A percentile compares a stretch with the other conserved stretches of the same genome.
These are phyloP conservation scores for Ceratosolen fusciceps DNA, from an alignment of 1,140 invertebrate genomes.

Conservation along the genomic window DNA sequence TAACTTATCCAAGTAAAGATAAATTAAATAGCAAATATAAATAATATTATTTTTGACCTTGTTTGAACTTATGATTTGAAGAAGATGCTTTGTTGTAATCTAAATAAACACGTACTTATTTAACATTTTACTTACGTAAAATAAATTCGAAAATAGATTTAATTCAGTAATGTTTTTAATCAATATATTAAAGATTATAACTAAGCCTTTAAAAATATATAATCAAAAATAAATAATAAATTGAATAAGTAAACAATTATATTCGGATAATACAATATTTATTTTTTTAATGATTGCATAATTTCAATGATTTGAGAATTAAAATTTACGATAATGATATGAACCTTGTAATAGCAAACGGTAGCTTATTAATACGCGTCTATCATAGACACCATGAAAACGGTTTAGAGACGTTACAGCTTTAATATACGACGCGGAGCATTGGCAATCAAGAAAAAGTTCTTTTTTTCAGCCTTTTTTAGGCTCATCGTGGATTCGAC, in stretches of 20 bases:
- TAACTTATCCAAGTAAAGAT: not conserved
- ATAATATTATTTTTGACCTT: not conserved
- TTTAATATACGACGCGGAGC: conserved; percentile 59
- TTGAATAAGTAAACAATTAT: not conserved
- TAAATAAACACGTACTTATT: too few relatives aligned
- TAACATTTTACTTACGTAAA: too few relatives aligned
- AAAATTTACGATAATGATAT: not conserved
- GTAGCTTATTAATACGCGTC: not conserved
- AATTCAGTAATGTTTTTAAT: too few relatives aligned
- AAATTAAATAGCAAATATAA: not conserved
- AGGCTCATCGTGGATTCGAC: conserved; percentile 68
- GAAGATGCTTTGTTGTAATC: too few relatives aligned
- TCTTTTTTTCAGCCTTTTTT: conserved; percentile 68
- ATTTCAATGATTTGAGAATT: not conserved
- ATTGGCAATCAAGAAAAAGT: conserved; percentile 54
- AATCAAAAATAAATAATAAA: too few relatives aligned
- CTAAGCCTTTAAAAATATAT: too few relatives aligned
- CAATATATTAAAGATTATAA: too few relatives aligned
- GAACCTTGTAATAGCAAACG: conserved; percentile 14
- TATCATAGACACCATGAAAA: conserved; percentile 47
- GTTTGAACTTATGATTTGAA: too few relatives aligned
- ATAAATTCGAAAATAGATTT: not conserved
- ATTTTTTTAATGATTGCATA: not conserved
- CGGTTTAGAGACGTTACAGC: conserved; percentile 66
- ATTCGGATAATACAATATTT: not conserved